phyloP scores from a whole-genome alignment of 2,113 vertebrate genomes.

The Bos taurus region ARS-UCD2.0 NC_037330.1:97524001-97524500 shows the following conservation, averaged over 20 bases:
- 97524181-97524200: background rate
- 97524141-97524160: background rate
- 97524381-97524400: background rate
- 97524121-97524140: background rate
- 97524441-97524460: background rate
- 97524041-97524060: background rate
- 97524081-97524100: background rate
- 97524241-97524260: background rate
- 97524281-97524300: background rate
- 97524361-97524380: background rate
- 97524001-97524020: background rate
- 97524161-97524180: background rate
- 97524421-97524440: background rate
- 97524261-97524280: background rate
- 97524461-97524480: background rate
- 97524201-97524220: background rate
- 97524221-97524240: background rate
- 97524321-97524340: background rate
- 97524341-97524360: background rate
- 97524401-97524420: background rate
- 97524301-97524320: background rate
- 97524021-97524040: background rate
- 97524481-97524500: background rate
- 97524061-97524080: background rate
- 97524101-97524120: background rate